Percentiles rank a stretch among this genome's conserved stretches.
These are phyloP conservation scores for Andrena marginata DNA, from an alignment of 2,888 invertebrate genomes.

Conservation along the genomic window DNA sequence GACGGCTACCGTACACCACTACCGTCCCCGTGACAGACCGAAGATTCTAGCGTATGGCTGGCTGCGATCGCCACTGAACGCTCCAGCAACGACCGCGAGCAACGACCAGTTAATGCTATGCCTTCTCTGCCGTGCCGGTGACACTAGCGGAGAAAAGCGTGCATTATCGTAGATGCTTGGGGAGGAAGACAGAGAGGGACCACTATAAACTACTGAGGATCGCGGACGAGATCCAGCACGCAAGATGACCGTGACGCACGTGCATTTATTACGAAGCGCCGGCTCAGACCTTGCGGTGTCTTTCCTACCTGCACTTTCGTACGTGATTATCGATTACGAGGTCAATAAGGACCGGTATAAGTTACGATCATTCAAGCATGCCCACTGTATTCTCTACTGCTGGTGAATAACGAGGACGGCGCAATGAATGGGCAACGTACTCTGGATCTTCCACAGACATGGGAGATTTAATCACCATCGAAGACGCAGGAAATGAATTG, in stretches of 20 bases:
- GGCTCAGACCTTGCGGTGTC: not conserved
- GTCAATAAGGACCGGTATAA: conserved; percentile 40
- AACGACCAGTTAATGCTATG: conserved; percentile 81
- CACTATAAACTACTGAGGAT: conserved; percentile 65
- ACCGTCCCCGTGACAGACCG: conserved; percentile 69
- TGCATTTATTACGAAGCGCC: conserved; percentile 71
- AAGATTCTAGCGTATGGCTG: conserved; percentile 53
- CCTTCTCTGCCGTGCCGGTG: conserved; percentile 68
- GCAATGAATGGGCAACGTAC: not conserved
- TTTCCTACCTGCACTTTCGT: not conserved
- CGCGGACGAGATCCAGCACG: conserved; percentile 66
- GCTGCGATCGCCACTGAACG: conserved; percentile 48
- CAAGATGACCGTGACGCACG: conserved; percentile 67
- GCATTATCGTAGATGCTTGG: conserved; percentile 69
- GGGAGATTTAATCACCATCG: conserved; percentile 1
- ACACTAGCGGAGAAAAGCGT: conserved; percentile 72
- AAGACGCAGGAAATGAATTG: not conserved
- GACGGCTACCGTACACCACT: conserved; percentile 74
- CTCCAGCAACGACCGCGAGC: conserved; percentile 64
- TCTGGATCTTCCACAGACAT: not conserved
- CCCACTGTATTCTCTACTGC: conserved; percentile 1
- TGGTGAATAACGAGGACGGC: not conserved
- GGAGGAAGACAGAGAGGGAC: conserved; percentile 52
- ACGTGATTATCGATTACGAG: conserved; percentile 29
- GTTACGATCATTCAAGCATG: conserved; percentile 43